A percentile compares a stretch with the other conserved stretches of the same genome.
These are phyloP conservation scores for Sparus aurata DNA, from an alignment of 2,797 vertebrate species.

Conservation along the genomic window DNA sequence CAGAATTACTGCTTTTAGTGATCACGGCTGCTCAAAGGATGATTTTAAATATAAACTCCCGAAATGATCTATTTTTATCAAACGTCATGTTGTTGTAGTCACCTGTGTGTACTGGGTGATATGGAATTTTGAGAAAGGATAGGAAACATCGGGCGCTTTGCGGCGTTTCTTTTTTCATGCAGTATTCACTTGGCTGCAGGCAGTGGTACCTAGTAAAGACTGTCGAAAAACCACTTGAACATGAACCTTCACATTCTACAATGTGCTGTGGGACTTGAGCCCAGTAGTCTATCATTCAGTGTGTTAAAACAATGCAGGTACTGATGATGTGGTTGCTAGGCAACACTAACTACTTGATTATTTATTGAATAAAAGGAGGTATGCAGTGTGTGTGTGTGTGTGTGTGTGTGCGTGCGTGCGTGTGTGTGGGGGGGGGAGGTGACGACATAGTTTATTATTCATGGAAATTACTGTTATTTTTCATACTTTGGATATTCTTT, in stretches of 20 bases:
- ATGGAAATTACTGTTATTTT: slow-evolving; percentile 77
- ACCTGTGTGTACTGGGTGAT: neutral
- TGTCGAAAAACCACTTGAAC: slow-evolving; percentile 45
- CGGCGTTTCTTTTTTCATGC: neutral
- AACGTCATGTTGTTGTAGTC: neutral
- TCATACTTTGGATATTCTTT: slow-evolving; percentile 67
- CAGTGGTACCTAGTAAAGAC: slow-evolving; percentile 27
- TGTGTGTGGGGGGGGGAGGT: neutral
- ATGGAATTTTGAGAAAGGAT: neutral
- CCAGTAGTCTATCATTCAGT: slow-evolving; percentile 67
- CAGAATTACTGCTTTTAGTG: slow-evolving; percentile 18
- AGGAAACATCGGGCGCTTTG: neutral
- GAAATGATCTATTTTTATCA: neutral
- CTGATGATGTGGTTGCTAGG: slow-evolving; percentile 82
- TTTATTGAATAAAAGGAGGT: slow-evolving; percentile 79
- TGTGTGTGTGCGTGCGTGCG: neutral
- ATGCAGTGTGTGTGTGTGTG: neutral
- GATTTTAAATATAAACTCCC: neutral
- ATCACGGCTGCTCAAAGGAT: slow-evolving; percentile 14
- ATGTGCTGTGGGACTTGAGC: slow-evolving; percentile 61
- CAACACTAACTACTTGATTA: slow-evolving; percentile 83
- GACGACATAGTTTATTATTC: slow-evolving; percentile 70
- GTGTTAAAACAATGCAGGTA: slow-evolving; percentile 78
- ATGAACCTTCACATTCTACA: slow-evolving; percentile 55
- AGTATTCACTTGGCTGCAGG: slow-evolving; percentile 27